Base-by-base conservation (phyloP, 2,888 invertebrate species). In the Hypomecis atomaria region DNA sequence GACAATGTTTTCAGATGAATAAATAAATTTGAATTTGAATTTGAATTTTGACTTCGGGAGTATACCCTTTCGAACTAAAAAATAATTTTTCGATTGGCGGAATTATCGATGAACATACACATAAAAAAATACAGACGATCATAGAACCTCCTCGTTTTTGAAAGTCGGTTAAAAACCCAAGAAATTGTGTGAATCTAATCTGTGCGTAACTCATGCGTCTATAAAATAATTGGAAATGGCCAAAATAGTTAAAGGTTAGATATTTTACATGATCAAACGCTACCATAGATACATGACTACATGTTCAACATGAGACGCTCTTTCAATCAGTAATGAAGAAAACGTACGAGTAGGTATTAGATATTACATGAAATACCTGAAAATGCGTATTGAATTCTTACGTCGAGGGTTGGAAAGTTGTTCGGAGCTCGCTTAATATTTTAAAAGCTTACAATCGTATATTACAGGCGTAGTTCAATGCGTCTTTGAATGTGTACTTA, bases 201-300 rank as follows among this genome's bases (percentile, higher is more conserved):
- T 23, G 23, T 23, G 23, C 23, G 23, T 23, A 23, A 23, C 1
- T 23, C 3, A 23, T 23, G 23, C 1, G 23, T 23, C 23, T 23
- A 2, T 23, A 23, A 23, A 23, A 23, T 23, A 23, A 23, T 23
- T n/a, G n/a, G n/a, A n/a, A n/a, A n/a, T n/a, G n/a, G n/a, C n/a
- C n/a, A n/a, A n/a, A n/a, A 23, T 23, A 2, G 23, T 23, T 23
- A 23, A 23, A 61, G 49, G 37, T 44, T 3, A 23, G 61, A n/a
- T 44, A 45, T 38, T 45, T 57, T 10, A 57, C 57, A 52, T 57
- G 57, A 52, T 62, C 44, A 6, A 38, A 40, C 10, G 8, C 40
- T 40, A 45, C 42, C 52, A 57, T 57, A n/a, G n/a, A n/a, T n/a
- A n/a, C n/a, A n/a, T 62, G 52, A 62, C 52, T 37, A 10, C 23